Evolutionary conservation across 2,797 vertebrate genomes (phyloP).

Genomic region (Myripristis murdjan): DNA sequence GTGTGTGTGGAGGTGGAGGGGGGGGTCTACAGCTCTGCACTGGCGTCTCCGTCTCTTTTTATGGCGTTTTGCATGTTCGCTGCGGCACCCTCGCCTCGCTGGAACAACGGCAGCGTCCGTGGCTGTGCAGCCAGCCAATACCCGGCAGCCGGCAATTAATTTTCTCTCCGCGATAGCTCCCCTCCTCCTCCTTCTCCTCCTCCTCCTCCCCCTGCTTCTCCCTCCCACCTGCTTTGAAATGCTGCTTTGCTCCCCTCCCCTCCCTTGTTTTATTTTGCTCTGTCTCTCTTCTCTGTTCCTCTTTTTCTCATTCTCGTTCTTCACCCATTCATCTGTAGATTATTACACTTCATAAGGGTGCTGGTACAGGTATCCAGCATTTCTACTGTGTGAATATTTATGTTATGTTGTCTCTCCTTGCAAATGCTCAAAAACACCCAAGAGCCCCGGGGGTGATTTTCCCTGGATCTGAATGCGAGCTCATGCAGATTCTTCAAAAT

Average conservation of each 20-base stretch:
- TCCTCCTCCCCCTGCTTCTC: neutral
- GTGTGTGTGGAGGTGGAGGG: neutral
- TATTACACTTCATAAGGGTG: no score
- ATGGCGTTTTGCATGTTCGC: conserved; percentile 5
- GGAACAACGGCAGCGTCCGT: no score
- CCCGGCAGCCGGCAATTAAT: conserved; percentile 66
- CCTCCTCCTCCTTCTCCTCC: conserved; percentile 17
- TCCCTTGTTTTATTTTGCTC: neutral
- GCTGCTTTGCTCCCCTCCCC: conserved; percentile 17
- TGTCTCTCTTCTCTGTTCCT: neutral
- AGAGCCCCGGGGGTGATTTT: no score
- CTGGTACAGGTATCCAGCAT: no score
- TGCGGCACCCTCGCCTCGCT: conserved; percentile 46
- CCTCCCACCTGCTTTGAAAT: conserved; percentile 25
- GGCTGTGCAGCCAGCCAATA: conserved; percentile 61
- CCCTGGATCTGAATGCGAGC: no score
- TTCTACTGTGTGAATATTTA: no score
- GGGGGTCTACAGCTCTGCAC: conserved; percentile 21
- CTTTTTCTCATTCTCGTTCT: conserved; percentile 37
- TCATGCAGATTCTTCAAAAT: no score
- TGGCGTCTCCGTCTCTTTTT: conserved; percentile 26
- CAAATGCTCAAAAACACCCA: no score
- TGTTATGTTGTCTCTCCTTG: no score
- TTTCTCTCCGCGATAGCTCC: conserved; percentile 16
- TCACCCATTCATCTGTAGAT: no score